Conservation (phyloP, 2,888 invertebrate genomes). For the Malacosoma neustria region DNA sequence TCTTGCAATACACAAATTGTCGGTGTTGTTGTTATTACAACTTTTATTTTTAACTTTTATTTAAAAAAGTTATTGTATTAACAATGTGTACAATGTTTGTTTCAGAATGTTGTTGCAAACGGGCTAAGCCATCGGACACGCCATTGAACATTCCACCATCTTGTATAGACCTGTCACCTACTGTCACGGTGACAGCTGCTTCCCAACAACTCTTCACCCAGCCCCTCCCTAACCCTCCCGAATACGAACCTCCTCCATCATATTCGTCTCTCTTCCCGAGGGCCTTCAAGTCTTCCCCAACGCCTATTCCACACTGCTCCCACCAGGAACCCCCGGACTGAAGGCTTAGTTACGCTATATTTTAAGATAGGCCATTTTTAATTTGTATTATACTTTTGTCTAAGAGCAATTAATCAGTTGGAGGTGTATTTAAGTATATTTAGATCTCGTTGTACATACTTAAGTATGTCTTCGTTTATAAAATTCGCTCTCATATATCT, state of each 20-base stretch:
- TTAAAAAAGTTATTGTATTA: too few species aligned
- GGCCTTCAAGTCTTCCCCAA: conserved; percentile 58
- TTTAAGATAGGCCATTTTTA: background rate
- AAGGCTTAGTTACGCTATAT: conserved; percentile 28
- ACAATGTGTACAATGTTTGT: too few species aligned
- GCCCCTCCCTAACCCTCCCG: conserved; percentile 68
- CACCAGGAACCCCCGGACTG: conserved; percentile 61
- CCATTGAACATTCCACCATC: conserved; percentile 61
- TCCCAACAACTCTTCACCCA: conserved; percentile 52
- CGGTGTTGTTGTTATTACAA: too few species aligned
- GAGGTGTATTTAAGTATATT: too few species aligned
- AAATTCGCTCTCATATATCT: too few species aligned
- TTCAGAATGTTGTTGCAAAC: conserved; percentile 71
- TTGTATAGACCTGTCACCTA: conserved; percentile 60
- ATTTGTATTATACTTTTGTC: background rate
- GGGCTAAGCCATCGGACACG: conserved; percentile 61
- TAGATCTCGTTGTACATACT: too few species aligned
- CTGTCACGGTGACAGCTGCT: conserved; percentile 52
- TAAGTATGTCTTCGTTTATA: too few species aligned
- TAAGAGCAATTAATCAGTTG: too few species aligned
- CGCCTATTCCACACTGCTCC: conserved; percentile 63
- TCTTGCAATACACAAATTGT: too few species aligned
- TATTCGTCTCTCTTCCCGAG: conserved; percentile 79
- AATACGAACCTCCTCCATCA: conserved; percentile 79
- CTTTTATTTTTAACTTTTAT: too few species aligned